Conservation (phyloP, 2,888 invertebrate species). For the Macrophya alboannulata region DNA sequence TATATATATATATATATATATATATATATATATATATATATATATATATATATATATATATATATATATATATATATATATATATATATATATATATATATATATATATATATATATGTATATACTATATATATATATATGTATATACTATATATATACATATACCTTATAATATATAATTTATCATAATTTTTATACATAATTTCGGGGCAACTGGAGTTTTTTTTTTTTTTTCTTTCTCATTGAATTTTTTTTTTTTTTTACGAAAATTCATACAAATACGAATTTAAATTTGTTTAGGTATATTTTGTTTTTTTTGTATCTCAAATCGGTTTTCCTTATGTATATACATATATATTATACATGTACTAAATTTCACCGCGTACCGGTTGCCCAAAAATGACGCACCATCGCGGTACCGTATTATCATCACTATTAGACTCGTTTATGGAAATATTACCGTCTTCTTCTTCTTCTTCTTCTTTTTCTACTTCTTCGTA, state of each 20-base stretch:
- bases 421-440: neutral
- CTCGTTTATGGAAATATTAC: too few species aligned
- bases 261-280: neutral
- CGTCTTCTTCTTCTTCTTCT: too few species aligned
- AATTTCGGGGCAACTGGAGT: constrained; percentile 17
- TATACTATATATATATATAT: too few species aligned
- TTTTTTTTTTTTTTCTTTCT: neutral
- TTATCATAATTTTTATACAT: neutral
- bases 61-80: neutral
- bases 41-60: neutral
- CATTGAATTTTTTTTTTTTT: neutral
- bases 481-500: too few species aligned
- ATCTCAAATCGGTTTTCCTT: neutral
- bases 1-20: neutral
- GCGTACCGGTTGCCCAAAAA: neutral
- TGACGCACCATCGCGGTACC: neutral
- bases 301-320: neutral
- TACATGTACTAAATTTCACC: neutral
- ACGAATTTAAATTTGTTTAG: neutral
- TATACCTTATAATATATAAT: constrained; percentile 20
- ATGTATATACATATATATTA: neutral
- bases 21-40: neutral
- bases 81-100: neutral
- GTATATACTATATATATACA: neutral
- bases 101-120: neutral